Base-by-base conservation (phyloP, 2,888 invertebrate genomes). In the Xylota sylvarum region DNA sequence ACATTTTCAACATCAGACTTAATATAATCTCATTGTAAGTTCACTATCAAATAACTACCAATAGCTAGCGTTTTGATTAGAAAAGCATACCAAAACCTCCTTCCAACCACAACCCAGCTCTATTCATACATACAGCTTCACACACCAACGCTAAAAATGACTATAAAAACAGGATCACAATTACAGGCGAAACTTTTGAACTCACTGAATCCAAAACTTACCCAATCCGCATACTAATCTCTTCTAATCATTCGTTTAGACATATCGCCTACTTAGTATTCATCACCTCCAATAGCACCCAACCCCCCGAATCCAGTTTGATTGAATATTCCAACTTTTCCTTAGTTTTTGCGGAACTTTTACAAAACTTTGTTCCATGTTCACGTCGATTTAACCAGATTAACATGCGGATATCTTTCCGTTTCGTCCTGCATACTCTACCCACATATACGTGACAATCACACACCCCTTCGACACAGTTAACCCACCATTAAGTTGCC, bases 321-420 rank as follows among this genome's bases (percentile, higher is more conserved):
- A 52, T 32, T 30, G 35, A 60, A 62, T 72, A 48, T 67, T 17
- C 56, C 12, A 60, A 69, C 32, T 69, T 78, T 50, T 35, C 17
- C 17, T 12, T 14, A 74, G 43, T 64, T 74, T 46, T 32, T 17
- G 2, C 23, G 23, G 7, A 35, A 23, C 6, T 27, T 19, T 30
- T 23, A 7, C 14, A 17, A 58, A 76, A 72, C 32, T 23, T 48
- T 35, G 12, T 65, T 65, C 10, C 23, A 4, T n/a, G 58, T 77
- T 77, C 58, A 19, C 48, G 58, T 62, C 69, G 32, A 77, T 60
- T 77, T 60, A 77, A 77, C 58, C 30, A 37, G 67, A 77, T 67
- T 77, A 46, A 32, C 30, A 67, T 48, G 58, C 27, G 23, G 12
- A 46, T 35, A 67, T 58, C 50, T 27, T 50, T 73, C 19, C 10